phyloP scores from a whole-genome alignment of 1,140 invertebrate genomes.

The Stenopsyche tienmushanensis region DNA sequence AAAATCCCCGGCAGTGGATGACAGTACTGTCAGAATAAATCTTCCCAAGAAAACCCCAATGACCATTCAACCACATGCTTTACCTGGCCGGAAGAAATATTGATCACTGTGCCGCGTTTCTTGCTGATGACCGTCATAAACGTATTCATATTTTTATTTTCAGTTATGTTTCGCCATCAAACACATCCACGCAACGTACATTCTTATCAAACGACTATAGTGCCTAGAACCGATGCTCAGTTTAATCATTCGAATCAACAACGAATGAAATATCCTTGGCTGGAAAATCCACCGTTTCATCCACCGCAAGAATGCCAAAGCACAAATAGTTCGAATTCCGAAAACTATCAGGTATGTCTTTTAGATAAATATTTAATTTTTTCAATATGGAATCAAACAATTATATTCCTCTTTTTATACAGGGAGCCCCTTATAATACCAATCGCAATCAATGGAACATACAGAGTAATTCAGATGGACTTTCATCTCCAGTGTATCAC shows the following conservation, averaged over 20 bases:
- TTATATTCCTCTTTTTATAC: conserved; percentile 1
- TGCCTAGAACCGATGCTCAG: conserved; percentile 52
- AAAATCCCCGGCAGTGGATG: too few relatives aligned
- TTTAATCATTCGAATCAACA: conserved; percentile 50
- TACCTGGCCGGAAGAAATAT: too few relatives aligned
- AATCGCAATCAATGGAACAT: conserved; percentile 26
- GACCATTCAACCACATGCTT: too few relatives aligned
- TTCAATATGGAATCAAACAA: too few relatives aligned
- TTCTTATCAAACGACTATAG: conserved; percentile 54
- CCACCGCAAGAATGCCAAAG: conserved; percentile 50
- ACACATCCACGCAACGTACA: conserved; percentile 51
- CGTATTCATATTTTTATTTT: too few relatives aligned
- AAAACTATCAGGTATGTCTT: conserved; percentile 40
- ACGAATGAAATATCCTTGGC: conserved; percentile 54
- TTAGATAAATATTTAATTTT: too few relatives aligned
- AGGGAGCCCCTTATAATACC: conserved; percentile 53
- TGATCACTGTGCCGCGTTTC: too few relatives aligned
- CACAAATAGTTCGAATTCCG: conserved; percentile 53
- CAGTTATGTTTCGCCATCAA: conserved; percentile 54
- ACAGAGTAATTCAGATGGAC: conserved; percentile 30
- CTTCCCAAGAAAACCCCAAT: too few relatives aligned
- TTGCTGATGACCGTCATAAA: too few relatives aligned
- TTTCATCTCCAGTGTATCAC: conserved; percentile 51
- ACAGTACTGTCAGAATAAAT: too few relatives aligned
- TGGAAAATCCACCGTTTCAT: conserved; percentile 47